A percentile compares a stretch with the other conserved stretches of the same genome.
These are phyloP conservation scores for Plectropomus leopardus DNA, from an alignment of 2,113 vertebrate species.

Conservation along the genomic window DNA sequence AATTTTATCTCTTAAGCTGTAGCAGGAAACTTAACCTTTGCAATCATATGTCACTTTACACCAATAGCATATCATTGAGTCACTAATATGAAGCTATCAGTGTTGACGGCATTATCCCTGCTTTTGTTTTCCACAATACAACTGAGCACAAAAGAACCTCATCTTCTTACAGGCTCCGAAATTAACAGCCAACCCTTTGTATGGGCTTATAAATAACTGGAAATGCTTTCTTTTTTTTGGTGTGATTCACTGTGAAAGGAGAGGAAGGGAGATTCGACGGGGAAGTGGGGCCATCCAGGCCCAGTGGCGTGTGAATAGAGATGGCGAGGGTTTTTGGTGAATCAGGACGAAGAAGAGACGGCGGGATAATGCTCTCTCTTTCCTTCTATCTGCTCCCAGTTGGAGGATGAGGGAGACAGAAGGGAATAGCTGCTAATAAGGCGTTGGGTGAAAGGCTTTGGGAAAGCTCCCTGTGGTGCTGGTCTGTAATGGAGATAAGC, in stretches of 20 bases:
- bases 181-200: slow-evolving; percentile 63
- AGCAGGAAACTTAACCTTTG: slow-evolving; percentile 42
- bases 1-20: slow-evolving; percentile 25
- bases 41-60: not conserved
- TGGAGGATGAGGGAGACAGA: slow-evolving; percentile 70
- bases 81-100: slow-evolving; percentile 51
- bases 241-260: slow-evolving; percentile 57
- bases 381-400: slow-evolving; percentile 63
- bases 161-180: slow-evolving; percentile 75
- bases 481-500: slow-evolving; percentile 85
- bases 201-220: slow-evolving; percentile 64
- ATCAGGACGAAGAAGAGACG: slow-evolving; percentile 49
- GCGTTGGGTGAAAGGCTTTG: slow-evolving; percentile 81
- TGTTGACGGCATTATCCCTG: slow-evolving; percentile 53
- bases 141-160: slow-evolving; percentile 65
- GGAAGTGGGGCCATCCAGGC: slow-evolving; percentile 52
- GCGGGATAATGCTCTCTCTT: slow-evolving; percentile 60
- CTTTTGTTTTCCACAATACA: slow-evolving; percentile 69
- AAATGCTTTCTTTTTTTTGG: slow-evolving; percentile 31
- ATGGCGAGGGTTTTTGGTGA: slow-evolving; percentile 34
- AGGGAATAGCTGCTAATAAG: slow-evolving; percentile 81
- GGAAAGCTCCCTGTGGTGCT: slow-evolving; percentile 79
- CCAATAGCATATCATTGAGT: slow-evolving; percentile 20
- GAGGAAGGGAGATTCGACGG: slow-evolving; percentile 22
- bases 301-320: slow-evolving; percentile 58